Evolutionary conservation across 2,797 vertebrate genomes (phyloP).

Genomic region (Psittacula echo): DNA sequence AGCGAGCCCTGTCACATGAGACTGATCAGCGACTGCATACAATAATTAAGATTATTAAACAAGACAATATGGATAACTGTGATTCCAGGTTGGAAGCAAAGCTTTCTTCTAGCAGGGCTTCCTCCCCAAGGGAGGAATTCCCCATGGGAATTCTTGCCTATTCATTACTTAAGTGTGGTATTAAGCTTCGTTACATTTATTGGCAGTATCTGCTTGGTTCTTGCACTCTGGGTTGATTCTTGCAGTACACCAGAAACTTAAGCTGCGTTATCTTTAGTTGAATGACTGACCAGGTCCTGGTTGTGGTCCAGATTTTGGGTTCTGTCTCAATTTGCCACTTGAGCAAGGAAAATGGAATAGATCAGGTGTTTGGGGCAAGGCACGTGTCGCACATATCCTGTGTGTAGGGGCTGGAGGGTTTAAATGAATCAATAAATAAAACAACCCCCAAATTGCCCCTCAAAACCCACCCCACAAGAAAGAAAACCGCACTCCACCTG

Average conservation of each 20-base stretch:
- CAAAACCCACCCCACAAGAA: background rate
- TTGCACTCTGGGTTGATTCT: background rate
- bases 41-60: slow-evolving; percentile 55
- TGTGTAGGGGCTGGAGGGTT: background rate
- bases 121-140: background rate
- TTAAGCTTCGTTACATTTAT: background rate
- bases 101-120: background rate
- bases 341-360: background rate
- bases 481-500: background rate
- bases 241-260: background rate
- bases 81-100: slow-evolving; percentile 12
- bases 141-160: background rate
- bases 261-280: background rate
- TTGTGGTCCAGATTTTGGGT: background rate
- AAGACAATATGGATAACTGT: slow-evolving; percentile 26
- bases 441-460: rapidly evolving
- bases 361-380: background rate
- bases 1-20: background rate
- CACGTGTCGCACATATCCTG: background rate
- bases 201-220: background rate
- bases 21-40: background rate
- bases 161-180: background rate
- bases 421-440: background rate
- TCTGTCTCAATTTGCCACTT: background rate
- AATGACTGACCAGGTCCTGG: background rate